These are phyloP conservation scores for Leucoraja erinaceus DNA, from an alignment of 2,113 vertebrate species.

Conservation along the genomic window DNA sequence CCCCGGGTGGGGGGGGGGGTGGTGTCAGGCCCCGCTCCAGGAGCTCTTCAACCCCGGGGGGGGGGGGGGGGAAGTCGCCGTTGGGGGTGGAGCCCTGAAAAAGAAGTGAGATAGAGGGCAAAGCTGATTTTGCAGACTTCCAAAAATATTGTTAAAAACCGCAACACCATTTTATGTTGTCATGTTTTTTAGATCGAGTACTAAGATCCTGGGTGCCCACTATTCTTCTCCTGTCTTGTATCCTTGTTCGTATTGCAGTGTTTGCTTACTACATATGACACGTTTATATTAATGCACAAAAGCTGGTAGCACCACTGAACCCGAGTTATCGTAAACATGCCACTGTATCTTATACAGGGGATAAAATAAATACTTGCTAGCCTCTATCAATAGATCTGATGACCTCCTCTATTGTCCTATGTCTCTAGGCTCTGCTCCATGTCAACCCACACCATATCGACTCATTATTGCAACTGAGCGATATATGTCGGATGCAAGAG, in stretches of 20 bases:
- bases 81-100: too few species aligned
- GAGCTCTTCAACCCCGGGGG: too few species aligned
- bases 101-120: too few species aligned
- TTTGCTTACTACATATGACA: neutral
- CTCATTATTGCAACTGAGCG: constrained; percentile 88
- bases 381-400: neutral
- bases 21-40: too few species aligned
- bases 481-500: constrained; percentile 88
- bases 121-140: neutral
- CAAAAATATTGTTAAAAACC: neutral
- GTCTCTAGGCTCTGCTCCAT: constrained; percentile 74
- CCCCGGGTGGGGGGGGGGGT: too few species aligned
- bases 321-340: neutral
- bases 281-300: neutral
- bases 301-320: neutral
- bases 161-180: neutral
- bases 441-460: constrained; percentile 88
- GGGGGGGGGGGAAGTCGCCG: too few species aligned
- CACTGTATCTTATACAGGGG: neutral
- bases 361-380: neutral
- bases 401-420: neutral
- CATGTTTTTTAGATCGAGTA: neutral
- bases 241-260: neutral
- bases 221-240: neutral
- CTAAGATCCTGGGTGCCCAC: neutral